Base-by-base conservation (phyloP, 2,113 vertebrate genomes). In the Phasianus colchicus region DNA sequence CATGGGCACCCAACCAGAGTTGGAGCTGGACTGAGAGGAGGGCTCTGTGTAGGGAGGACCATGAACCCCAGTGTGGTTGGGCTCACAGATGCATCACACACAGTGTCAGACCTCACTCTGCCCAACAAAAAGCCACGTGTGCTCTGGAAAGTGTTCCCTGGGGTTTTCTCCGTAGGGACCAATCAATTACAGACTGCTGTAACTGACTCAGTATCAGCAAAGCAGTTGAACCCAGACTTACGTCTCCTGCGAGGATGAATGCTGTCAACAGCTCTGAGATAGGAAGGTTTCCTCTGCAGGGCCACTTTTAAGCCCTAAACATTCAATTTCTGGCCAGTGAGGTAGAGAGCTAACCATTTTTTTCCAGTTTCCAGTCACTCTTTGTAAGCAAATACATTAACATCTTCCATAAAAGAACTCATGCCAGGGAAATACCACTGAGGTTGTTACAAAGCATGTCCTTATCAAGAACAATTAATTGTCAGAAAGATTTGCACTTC, bases 361-460 rank as follows among this genome's bases (percentile, higher is more conserved):
- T 5, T 67, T 69, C 25, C 0, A 0, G 27, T 67, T 79, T 86
- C 69, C 36, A 6, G 1, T 85, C 82, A 63, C 38, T 78, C 76
- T 77, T 48, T 52, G 15, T 74, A 93, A 86, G 27, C 47, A 92
- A 96, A 91, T 38, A 64, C 50, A 84, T 94, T 78, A 75, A 22
- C 34, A 55, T 74, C 34, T 83, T 54, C 36, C 74, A n/a, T 52
- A 27, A 77, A 86, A 43, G 90, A 47, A 4, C 20, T 42, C 22
- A 7, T 2, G n/a, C 22, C 92, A 88, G 45, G 65, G 50, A 76
- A 71, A 89, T 75, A 73, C 64, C 83, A 74, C n/a, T 13, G 79
- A 70, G 7, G 60, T 22, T 71, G 73, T 34, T 55, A 45, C 36
- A 20, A 86, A 38, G n/a, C 5, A 12, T 6, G 32, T 74, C 30